These are phyloP conservation scores for Corvus hawaiiensis DNA, from an alignment of 2,113 vertebrate genomes.

Conservation along the genomic window DNA sequence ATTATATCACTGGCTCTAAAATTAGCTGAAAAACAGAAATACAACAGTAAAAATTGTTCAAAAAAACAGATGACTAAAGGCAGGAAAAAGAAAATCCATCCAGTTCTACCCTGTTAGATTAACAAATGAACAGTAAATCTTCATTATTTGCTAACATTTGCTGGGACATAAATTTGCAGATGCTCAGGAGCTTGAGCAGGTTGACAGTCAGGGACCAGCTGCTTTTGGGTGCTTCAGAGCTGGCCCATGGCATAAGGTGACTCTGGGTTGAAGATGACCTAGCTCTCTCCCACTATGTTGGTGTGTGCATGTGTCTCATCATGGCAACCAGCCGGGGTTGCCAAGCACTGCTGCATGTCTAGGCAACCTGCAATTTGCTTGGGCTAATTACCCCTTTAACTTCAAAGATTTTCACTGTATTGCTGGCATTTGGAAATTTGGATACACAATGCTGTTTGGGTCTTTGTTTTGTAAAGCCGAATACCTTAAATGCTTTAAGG, in stretches of 20 bases:
- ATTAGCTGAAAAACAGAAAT: not conserved
- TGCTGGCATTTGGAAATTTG: not conserved
- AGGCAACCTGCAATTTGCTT: not conserved
- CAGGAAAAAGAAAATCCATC: not conserved
- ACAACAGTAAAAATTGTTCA: not conserved
- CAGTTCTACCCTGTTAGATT: not conserved
- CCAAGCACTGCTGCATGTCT: not conserved
- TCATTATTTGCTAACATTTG: not conserved
- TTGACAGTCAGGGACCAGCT: not conserved
- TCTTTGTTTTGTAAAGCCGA: not conserved
- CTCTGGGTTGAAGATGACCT: not conserved
- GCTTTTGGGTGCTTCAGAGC: not conserved
- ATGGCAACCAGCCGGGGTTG: accelerated
- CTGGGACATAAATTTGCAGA: not conserved
- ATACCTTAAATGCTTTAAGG: not conserved
- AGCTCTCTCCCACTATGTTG: not conserved
- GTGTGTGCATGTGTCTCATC: not conserved
- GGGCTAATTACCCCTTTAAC: not conserved
- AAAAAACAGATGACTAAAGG: not conserved
- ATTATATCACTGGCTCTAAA: not conserved
- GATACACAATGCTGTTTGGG: not conserved
- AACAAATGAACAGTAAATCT: not conserved
- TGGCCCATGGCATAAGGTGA: not conserved
- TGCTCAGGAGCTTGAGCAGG: not conserved
- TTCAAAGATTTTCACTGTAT: not conserved